A percentile compares a stretch with the other conserved stretches of the same genome.
phyloP scores from a whole-genome alignment of 1,140 invertebrate species.

The Stegodyphus dumicola region DNA sequence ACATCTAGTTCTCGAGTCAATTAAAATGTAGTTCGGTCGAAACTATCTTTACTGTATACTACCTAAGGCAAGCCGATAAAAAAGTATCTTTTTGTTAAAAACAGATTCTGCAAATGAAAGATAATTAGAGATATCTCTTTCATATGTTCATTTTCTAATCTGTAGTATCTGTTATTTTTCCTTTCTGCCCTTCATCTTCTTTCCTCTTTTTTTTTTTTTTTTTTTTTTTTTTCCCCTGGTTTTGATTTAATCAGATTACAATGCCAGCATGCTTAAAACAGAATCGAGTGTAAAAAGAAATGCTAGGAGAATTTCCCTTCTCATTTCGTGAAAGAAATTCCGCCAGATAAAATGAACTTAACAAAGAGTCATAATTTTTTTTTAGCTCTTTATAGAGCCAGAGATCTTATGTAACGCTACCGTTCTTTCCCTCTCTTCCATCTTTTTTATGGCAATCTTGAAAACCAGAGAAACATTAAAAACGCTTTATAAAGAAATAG shows the following conservation, averaged over 20 bases:
- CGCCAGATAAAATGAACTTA: constrained; percentile 2
- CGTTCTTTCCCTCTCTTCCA: background rate
- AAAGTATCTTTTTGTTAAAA: background rate
- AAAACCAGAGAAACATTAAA: constrained; percentile 1
- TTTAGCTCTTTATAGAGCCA: background rate
- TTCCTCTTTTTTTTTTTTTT: too few species aligned
- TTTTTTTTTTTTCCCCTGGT: too few species aligned
- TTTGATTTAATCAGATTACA: constrained; percentile 39
- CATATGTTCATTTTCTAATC: constrained; percentile 18
- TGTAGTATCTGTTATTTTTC: background rate
- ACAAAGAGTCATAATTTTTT: constrained; percentile 9
- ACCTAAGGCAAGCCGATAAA: constrained; percentile 16
- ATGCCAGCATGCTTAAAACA: constrained; percentile 25
- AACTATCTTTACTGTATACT: background rate
- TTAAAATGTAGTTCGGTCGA: constrained; percentile 38
- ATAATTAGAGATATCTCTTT: constrained; percentile 53
- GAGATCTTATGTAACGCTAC: background rate
- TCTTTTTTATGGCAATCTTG: background rate
- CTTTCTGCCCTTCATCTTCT: background rate
- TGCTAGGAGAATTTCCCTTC: background rate
- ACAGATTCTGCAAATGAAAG: constrained; percentile 32
- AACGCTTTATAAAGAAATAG: constrained; percentile 1
- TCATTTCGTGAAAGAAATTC: constrained; percentile 11
- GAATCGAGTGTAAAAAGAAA: constrained; percentile 1
- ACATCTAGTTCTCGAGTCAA: constrained; percentile 43